Evolutionary conservation across 1,140 invertebrate species (phyloP), one percentile per base, ranked within the genome.

Genomic region (Drosophila lini): DNA sequence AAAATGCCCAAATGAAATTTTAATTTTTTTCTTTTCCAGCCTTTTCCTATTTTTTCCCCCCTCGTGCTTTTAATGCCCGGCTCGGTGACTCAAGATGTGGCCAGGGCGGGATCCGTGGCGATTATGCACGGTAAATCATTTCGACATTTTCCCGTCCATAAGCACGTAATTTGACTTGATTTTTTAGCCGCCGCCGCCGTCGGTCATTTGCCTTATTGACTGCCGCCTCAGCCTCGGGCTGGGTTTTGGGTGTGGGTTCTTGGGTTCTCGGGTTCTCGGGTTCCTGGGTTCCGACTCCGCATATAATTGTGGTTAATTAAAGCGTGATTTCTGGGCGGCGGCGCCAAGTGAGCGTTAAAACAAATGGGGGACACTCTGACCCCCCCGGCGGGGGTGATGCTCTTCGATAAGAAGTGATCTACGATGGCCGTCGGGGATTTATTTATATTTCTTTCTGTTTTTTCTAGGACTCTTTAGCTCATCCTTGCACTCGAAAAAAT

Each of bases 51-150:
- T 50, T 50, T 48, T 48, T 16, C 19, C 19, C 50, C 36, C 10
- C 6, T 15, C 31, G n/a, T 38, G 28, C 32, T 65, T 70, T 69
- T 75, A 42, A 38, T 44, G 67, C 71, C 32, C 44, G 64, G 50
- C 60, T 31, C 34, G 22, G 19, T 63, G 57, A 56, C 58, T 70
- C 65, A 55, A 78, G 65, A 78, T 71, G 76, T 42, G 62, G 56
- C 44, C 65, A 61, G 62, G 69, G 65, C 68, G 68, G 68, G 65
- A 71, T 71, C 69, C 69, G 60, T 70, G 80, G 77, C 83, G 83
- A 91, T 91, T 91, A 91, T 89, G 78, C 80, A 89, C 89, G 89
- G 89, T 91, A 91, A 91, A 91, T 91, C 89, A 91, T 91, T 91
- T 91, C 84, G 83, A 91, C 84, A 91, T 91, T 91, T 91, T 84